Base-by-base conservation (phyloP, 2,113 vertebrate genomes). In the Theristicus caerulescens region DNA sequence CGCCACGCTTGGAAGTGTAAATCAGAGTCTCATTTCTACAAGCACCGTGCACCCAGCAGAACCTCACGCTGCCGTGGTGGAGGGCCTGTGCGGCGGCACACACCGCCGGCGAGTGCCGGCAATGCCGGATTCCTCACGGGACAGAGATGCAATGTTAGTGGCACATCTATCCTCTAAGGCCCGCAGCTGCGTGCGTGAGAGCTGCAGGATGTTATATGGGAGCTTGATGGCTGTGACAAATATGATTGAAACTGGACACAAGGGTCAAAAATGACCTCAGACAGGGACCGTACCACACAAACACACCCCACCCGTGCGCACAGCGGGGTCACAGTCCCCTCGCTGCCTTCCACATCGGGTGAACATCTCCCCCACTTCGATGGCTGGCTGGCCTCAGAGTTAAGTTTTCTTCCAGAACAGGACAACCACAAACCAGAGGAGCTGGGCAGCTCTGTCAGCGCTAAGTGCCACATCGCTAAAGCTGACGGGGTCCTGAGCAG, bases 141-240 rank as follows among this genome's bases (percentile, higher is more conserved):
- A 7, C 31, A 29, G 32, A 22, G 32, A 0, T 0, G 3, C 49
- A 0, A 4, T 2, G 31, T 11, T 49, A n/a, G 36, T 1, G 4
- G 81, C 8, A 0, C 1, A 6, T 4, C 57, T 73, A 6, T 12
- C 27, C 67, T 31, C 58, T 18, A 7, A 13, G 1, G 7, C 44
- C 29, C 44, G 51, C 80, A 82, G n/a, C 59, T 47, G 16, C 0
- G 34, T 22, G 20, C 38, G 3, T 0, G 16, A 27, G 57, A 54
- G 76, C 76, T 13, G 38, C 1, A 29, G 18, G 67, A 38, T 21
- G 51, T 3, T 4, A 3, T 4, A 6, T 0, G 6, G 66, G 8
- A 32, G 64, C 49, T 21, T 17, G 11, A 40, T 3, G 13, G 67
- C 49, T 21, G 27, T 8, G 46, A n/a, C 36, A 47, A 22, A 6